phyloP scores from a whole-genome alignment of 2,797 vertebrate species.

The Malacoctenus gilli region DNA sequence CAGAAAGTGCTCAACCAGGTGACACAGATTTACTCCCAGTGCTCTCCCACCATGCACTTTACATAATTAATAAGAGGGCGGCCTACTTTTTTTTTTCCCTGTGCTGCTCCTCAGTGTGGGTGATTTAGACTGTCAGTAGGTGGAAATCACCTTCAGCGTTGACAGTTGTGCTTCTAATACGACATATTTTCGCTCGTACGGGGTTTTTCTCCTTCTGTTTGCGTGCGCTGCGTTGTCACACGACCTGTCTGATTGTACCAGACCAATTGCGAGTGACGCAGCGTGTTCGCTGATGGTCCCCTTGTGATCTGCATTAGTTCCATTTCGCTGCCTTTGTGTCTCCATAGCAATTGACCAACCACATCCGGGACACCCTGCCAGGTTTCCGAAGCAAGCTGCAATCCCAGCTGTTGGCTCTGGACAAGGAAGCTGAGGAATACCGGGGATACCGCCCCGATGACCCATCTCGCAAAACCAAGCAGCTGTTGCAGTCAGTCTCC shows the following conservation, averaged over 20 bases:
- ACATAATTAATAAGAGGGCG: slow-evolving; percentile 58
- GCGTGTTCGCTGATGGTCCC: slow-evolving; percentile 1
- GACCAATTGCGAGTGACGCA: slow-evolving; percentile 1
- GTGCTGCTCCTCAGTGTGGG: slow-evolving; percentile 26
- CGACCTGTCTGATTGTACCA: background rate
- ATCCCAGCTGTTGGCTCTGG: slow-evolving; percentile 90
- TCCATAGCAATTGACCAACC: slow-evolving; percentile 93
- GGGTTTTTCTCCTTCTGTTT: no score
- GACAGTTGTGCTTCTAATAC: slow-evolving; percentile 37
- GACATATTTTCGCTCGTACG: slow-evolving; percentile 3
- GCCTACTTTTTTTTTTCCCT: slow-evolving; percentile 32
- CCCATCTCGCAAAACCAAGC: slow-evolving; percentile 95
- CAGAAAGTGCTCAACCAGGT: slow-evolving; percentile 90
- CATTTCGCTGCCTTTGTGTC: slow-evolving; percentile 37
- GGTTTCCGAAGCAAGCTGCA: slow-evolving; percentile 94
- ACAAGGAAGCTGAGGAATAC: slow-evolving; percentile 94
- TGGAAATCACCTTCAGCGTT: slow-evolving; percentile 30
- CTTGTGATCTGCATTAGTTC: slow-evolving; percentile 2
- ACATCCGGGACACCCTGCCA: slow-evolving; percentile 94
- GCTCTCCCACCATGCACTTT: slow-evolving; percentile 47
- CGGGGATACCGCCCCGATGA: slow-evolving; percentile 94
- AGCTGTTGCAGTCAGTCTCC: slow-evolving; percentile 90
- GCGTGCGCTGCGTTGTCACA: slow-evolving; percentile 4
- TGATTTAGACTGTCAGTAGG: slow-evolving; percentile 31
- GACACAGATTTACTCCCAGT: slow-evolving; percentile 40